phyloP scores from a whole-genome alignment of 2,113 vertebrate species.

The Pomatorhinus ruficollis region DNA sequence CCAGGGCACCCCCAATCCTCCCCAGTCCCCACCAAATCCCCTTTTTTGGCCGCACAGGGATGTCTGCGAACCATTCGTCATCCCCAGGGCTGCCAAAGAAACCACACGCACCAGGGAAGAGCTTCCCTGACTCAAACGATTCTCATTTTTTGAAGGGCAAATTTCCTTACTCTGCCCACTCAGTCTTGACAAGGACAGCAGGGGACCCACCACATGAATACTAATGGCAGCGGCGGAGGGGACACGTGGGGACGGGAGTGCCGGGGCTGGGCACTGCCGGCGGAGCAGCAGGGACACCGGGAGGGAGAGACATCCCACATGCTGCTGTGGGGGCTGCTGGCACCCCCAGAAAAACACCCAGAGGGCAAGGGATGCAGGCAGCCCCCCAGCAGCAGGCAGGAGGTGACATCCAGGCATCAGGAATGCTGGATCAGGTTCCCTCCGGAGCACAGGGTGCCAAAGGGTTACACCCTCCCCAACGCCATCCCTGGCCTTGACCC shows the following conservation, averaged over 20 bases:
- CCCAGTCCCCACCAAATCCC: neutral
- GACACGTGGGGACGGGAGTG: neutral
- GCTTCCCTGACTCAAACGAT: conserved; percentile 51
- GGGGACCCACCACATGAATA: conserved; percentile 41
- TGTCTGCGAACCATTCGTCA: conserved; percentile 37
- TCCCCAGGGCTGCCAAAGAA: conserved; percentile 44
- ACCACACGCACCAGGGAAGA: conserved; percentile 9
- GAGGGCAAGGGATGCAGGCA: neutral
- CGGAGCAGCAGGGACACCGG: rapidly evolving
- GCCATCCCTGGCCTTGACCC: conserved; percentile 57
- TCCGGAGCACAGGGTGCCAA: neutral
- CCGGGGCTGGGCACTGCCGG: neutral
- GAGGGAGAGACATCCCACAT: rapidly evolving
- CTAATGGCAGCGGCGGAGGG: neutral
- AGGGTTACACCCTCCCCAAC: conserved; percentile 31
- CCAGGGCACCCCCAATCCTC: neutral
- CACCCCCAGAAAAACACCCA: neutral
- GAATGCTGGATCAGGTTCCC: neutral
- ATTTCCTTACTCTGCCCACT: conserved; percentile 58
- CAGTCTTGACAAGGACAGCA: conserved; percentile 69
- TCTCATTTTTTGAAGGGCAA: conserved; percentile 71
- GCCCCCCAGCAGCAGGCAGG: neutral
- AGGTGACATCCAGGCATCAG: neutral
- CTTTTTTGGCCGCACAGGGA: neutral
- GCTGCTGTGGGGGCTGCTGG: rapidly evolving